These are phyloP conservation scores for Planococcus citri DNA, from an alignment of 1,140 invertebrate species.

Conservation along the genomic window DNA sequence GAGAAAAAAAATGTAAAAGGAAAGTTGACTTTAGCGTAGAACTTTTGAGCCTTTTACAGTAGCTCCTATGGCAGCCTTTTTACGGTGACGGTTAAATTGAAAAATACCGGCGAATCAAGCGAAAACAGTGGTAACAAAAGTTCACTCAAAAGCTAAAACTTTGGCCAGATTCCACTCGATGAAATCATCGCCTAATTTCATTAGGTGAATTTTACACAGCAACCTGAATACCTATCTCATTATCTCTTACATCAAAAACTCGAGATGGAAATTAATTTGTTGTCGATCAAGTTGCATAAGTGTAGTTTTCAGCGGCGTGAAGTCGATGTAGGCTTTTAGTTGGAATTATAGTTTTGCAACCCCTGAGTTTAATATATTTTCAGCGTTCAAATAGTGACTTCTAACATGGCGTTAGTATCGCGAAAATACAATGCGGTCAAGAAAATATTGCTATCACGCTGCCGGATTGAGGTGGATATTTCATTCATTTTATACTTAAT, in stretches of 20 bases:
- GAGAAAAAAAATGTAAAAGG: background rate
- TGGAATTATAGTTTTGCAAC: background rate
- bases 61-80: background rate
- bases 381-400: background rate
- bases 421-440: constrained; percentile 6
- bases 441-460: constrained; percentile 1
- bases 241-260: too few species aligned
- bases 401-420: constrained; percentile 1
- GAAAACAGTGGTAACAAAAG: background rate
- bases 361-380: constrained; percentile 2
- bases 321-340: too few species aligned
- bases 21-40: constrained; percentile 14
- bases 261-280: background rate
- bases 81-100: constrained; percentile 15
- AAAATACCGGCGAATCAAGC: constrained; percentile 14
- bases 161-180: background rate
- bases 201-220: background rate
- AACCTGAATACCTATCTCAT: background rate
- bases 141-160: background rate
- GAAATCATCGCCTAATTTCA: background rate
- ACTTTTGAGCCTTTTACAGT: constrained; percentile 4
- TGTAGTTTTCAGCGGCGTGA: too few species aligned
- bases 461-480: background rate
- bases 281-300: too few species aligned
- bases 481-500: constrained; percentile 1